These are phyloP conservation scores for Plectrocnemia conspersa DNA, from an alignment of 1,140 invertebrate species.

Conservation along the genomic window DNA sequence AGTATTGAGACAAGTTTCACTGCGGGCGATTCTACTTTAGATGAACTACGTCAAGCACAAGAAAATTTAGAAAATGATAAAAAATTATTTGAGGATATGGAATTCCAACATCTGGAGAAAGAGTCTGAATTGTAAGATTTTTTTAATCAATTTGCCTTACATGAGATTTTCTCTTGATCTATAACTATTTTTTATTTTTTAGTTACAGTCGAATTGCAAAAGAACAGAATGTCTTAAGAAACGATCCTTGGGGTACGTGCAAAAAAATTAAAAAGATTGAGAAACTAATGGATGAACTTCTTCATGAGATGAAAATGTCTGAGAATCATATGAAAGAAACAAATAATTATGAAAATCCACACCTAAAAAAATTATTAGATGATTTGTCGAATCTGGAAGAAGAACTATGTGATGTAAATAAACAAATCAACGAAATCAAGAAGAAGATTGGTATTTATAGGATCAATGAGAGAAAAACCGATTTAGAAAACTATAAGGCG, in stretches of 20 bases:
- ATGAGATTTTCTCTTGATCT: neutral
- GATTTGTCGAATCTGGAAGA: conserved; percentile 2
- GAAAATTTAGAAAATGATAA: conserved; percentile 67
- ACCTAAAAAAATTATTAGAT: conserved; percentile 9
- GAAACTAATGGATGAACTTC: conserved; percentile 8
- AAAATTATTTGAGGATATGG: conserved; percentile 85
- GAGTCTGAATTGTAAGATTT: conserved; percentile 67
- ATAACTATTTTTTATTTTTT: conserved; percentile 5
- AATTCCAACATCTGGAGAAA: conserved; percentile 90
- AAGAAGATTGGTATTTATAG: conserved; percentile 8
- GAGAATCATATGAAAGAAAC: conserved; percentile 11
- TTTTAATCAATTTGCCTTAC: conserved; percentile 5
- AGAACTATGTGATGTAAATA: conserved; percentile 2
- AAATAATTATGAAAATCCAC: conserved; percentile 11
- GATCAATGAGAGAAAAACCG: conserved; percentile 41
- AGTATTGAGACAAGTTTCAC: conserved; percentile 54
- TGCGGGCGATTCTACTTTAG: conserved; percentile 52
- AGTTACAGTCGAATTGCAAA: conserved; percentile 13
- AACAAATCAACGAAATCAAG: conserved; percentile 12
- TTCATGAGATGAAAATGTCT: conserved; percentile 3
- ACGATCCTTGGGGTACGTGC: conserved; percentile 9
- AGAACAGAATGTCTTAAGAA: conserved; percentile 16
- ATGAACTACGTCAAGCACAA: conserved; percentile 59
- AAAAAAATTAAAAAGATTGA: conserved; percentile 15
- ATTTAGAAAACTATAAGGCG: conserved; percentile 44